Conservation (phyloP, 2,797 vertebrate species). For the Leptatherina wallacei region DNA sequence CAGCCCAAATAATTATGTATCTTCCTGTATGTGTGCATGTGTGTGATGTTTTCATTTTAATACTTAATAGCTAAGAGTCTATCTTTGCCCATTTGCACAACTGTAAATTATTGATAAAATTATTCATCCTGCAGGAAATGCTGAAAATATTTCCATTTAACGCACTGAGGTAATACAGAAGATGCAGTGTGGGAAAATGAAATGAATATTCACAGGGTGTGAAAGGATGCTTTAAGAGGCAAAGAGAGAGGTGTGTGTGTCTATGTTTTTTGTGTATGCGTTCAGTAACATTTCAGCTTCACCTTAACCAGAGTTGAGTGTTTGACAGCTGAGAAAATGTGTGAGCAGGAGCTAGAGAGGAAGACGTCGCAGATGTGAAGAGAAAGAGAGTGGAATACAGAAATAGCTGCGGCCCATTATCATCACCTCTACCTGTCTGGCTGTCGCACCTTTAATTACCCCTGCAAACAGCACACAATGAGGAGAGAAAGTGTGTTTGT, state of each 20-base stretch:
- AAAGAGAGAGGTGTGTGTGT: neutral
- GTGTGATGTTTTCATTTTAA: neutral
- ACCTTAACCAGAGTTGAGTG: conserved; percentile 24
- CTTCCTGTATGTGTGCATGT: neutral
- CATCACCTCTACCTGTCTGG: conserved; percentile 74
- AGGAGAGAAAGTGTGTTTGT: conserved; percentile 28
- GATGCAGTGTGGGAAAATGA: conserved; percentile 13
- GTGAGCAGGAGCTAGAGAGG: conserved; percentile 17
- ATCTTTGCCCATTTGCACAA: neutral
- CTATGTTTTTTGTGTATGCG: neutral
- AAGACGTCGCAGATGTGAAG: conserved; percentile 35
- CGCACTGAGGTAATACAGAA: conserved; percentile 33
- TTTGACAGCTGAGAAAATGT: conserved; percentile 39
- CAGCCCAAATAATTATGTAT: neutral
- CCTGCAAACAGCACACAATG: conserved; percentile 62
- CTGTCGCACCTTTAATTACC: conserved; percentile 78
- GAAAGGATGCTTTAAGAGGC: neutral
- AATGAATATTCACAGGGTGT: conserved; percentile 2
- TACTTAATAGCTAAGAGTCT: neutral
- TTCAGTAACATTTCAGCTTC: conserved; percentile 27
- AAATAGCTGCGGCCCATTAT: conserved; percentile 75
- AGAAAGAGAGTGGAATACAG: conserved; percentile 49
- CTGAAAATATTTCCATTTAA: conserved; percentile 34
- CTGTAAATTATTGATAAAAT: conserved; percentile 6
- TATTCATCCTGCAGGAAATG: conserved; percentile 21